Percentiles rank a stretch among this genome's conserved stretches.
phyloP scores from a whole-genome alignment of 1,140 invertebrate species.

The Pomacea maculata region DNA sequence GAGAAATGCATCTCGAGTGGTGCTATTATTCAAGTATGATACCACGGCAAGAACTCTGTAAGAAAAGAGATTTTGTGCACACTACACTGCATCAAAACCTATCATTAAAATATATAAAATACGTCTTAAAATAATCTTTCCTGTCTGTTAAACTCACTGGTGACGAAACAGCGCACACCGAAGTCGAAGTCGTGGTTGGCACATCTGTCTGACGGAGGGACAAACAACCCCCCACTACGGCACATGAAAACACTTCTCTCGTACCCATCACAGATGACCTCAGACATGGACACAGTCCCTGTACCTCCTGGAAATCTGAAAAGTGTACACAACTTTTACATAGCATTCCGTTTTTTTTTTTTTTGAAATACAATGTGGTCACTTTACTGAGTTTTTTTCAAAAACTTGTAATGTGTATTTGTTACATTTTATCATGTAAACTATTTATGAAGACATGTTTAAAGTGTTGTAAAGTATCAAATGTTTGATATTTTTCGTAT shows the following conservation, averaged over 20 bases:
- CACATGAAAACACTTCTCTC: constrained; percentile 29
- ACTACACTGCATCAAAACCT: background rate
- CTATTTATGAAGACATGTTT: too few species aligned
- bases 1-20: too few species aligned
- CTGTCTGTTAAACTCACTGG: constrained; percentile 18
- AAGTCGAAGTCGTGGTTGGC: constrained; percentile 4
- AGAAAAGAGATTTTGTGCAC: background rate
- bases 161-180: constrained; percentile 19
- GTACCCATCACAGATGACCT: constrained; percentile 25
- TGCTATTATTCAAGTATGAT: background rate
- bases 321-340: background rate
- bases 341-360: too few species aligned
- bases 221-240: constrained; percentile 17
- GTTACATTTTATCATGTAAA: too few species aligned
- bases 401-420: too few species aligned
- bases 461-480: too few species aligned
- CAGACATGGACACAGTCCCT: constrained; percentile 43
- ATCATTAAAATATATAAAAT: background rate
- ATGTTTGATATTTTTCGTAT: too few species aligned
- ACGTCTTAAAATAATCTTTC: too few species aligned
- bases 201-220: background rate
- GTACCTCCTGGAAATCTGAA: constrained; percentile 25
- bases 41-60: background rate
- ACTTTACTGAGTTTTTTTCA: too few species aligned
- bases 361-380: too few species aligned